Conservation (phyloP, 37 sponge, comb jelly and placozoan species). For the Eunapius fragilis region DNA sequence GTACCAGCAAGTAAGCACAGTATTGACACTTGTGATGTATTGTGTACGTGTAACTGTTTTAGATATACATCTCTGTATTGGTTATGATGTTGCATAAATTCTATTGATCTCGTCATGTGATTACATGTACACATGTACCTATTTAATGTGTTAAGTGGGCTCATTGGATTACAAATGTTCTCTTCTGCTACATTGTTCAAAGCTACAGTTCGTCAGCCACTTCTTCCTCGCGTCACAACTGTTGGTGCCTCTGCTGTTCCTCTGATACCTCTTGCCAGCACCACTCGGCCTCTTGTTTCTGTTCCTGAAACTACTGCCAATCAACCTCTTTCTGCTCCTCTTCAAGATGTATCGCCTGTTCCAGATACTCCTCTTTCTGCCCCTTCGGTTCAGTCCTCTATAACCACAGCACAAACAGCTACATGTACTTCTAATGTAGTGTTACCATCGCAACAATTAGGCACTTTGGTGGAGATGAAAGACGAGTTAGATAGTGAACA, state of each 20-base stretch:
- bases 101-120: no score
- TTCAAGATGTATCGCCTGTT: background rate
- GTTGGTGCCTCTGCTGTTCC: background rate
- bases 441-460: background rate
- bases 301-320: background rate
- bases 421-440: background rate
- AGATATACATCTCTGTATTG: no score
- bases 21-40: no score
- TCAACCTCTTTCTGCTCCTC: background rate
- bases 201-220: background rate
- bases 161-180: no score
- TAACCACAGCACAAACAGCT: background rate
- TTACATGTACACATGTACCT: no score
- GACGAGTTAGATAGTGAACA: background rate
- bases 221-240: background rate
- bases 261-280: background rate
- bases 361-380: background rate
- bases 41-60: background rate
- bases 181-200: background rate
- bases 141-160: no score
- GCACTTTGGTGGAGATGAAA: background rate
- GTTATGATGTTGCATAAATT: no score
- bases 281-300: background rate
- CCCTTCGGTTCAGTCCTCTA: background rate
- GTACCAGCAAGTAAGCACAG: background rate